Conservation (phyloP, 2,113 vertebrate species). For the Anas platyrhynchos region DNA sequence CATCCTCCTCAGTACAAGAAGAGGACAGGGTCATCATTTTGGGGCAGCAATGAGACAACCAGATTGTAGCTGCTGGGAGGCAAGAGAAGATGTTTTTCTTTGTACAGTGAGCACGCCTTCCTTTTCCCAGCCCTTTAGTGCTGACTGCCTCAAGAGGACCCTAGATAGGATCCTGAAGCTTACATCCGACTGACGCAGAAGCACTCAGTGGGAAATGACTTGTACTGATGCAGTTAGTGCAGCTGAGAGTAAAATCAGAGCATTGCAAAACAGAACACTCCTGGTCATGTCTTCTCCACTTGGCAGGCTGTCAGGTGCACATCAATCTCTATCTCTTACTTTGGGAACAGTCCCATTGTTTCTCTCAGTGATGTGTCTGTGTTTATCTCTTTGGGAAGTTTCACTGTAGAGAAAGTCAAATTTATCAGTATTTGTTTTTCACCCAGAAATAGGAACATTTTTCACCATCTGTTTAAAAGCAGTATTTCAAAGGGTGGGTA, state of each 20-base stretch:
- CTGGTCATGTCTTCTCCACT: not conserved
- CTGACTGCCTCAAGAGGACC: not conserved
- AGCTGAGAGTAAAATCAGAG: not conserved
- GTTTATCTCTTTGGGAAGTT: not conserved
- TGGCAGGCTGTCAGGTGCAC: rapidly evolving
- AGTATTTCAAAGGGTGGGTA: not conserved
- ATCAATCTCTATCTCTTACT: not conserved
- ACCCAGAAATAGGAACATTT: not conserved
- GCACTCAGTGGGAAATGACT: not conserved
- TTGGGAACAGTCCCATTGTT: not conserved
- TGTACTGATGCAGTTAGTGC: not conserved
- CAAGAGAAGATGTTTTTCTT: not conserved
- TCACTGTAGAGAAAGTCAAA: not conserved
- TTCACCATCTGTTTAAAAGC: not conserved
- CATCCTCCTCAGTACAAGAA: not conserved
- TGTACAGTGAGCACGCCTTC: not conserved
- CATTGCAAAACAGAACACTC: not conserved
- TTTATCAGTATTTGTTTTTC: not conserved
- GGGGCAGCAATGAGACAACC: not conserved
- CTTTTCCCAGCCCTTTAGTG: not conserved
- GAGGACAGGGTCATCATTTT: not conserved
- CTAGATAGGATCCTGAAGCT: not conserved
- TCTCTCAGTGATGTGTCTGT: not conserved
- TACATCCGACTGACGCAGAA: not conserved
- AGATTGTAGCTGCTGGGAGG: not conserved